Evolutionary conservation across 1,140 invertebrate genomes (phyloP), one percentile per base, ranked within the genome.

Genomic region (Pogonus chalceus): DNA sequence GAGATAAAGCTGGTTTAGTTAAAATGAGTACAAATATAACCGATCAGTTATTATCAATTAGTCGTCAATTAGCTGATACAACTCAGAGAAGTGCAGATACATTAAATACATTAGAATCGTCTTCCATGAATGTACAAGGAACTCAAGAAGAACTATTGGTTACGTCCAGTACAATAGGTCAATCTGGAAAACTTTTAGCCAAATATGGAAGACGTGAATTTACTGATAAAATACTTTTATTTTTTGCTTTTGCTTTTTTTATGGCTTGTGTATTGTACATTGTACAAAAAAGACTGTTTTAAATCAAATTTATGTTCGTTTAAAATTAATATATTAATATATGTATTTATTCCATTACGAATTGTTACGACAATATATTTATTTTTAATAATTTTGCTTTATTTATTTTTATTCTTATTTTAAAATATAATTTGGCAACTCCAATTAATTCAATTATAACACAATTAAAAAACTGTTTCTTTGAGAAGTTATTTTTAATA

Each of bases 181-280:
- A 92, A 65, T 93, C 92, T 0, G 84, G 86, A 54, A 93, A 92
- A 70, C 74, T 98, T 1, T 72, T 98, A 31, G 91, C 88, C 20
- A 98, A 97, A 76, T 98, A 96, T 72, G 90, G 89, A 1, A 74
- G 93, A 58, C 72, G 94, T 23, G 93, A 98, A 74, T 85, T 92
- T 51, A 98, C 95, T 0, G 94, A 98, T 67, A 96, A 95, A 79
- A 79, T 93, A 43, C 74, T 97, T 0, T 81, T 97, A 56, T 83
- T 90, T 55, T 81, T 97, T 63, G 92, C 91, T 46, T 87, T 97
- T 66, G 76, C 83, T 1, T 95, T 98, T 74, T 98, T 97, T 69
- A 77, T 95, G 55, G 87, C 85, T 7, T 92, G 89, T 65, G 91
- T 92, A 35, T 76, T 92, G 56, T 97, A 95, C 65, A 91, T 96